Evolutionary conservation across 2,888 invertebrate species (phyloP), one percentile per base, ranked within the genome.

Genomic region (Chrysotoxum bicinctum): DNA sequence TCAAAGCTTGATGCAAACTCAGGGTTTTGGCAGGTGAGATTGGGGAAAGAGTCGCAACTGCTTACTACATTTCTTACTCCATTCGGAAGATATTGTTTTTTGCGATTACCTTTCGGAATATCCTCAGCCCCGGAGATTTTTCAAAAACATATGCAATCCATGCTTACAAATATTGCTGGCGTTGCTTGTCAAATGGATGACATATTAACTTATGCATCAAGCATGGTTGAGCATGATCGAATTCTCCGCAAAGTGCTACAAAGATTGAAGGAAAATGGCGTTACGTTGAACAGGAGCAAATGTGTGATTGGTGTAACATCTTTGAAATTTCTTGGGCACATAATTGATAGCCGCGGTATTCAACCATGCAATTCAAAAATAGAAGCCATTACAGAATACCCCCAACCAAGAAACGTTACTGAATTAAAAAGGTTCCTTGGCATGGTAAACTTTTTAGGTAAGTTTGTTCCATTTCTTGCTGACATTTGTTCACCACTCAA

Each of bases 51-150:
- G 26, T 26, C 5, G 26, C 26, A 56, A 64, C 10, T 5, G 23
- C 26, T 56, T 3, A 79, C 72, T 1, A 79, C 79, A n/a, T 64
- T 79, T 35, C 21, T 87, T 30, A 75, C 78, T 14, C 78, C 66
- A n/a, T 81, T 82, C 12, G 82, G 82, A 26, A 82, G 81, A 40
- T 82, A 69, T 37, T 58, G 74, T 48, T 87, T 69, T 69, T 60
- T 56, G 12, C 19, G 81, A 58, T 52, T 86, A 21, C 77, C 73
- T 12, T 77, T 86, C 40, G 74, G 70, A 12, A 77, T 86, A 4
- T 69, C 74, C 6, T 78, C 73, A 1, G 82, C 82, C 10, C 60
- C 79, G 8, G 9, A 14, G 26, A 26, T 26, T 26, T 26, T 26
- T 26, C 26, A 26, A 26, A 26, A 26, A 26, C 26, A 26, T 26